Evolutionary conservation across 2,888 invertebrate species (phyloP).

Genomic region (Toxonevra muliebris): DNA sequence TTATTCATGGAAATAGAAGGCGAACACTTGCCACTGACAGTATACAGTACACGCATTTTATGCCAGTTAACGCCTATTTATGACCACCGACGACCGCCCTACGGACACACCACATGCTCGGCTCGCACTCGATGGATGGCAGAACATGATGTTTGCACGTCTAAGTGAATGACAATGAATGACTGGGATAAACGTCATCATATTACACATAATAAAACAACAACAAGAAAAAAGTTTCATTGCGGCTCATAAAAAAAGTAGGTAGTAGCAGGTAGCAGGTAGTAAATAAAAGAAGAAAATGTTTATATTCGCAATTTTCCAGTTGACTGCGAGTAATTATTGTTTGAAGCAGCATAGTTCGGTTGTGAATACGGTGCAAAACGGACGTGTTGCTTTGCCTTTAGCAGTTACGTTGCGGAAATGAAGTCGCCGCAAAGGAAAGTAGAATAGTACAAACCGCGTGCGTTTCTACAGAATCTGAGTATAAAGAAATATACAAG

Average conservation of each 20-base stretch:
- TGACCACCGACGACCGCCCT: slow-evolving; percentile 29
- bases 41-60: slow-evolving; percentile 23
- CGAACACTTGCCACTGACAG: too few species aligned
- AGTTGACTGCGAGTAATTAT: slow-evolving; percentile 52
- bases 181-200: slow-evolving; percentile 32
- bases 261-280: neutral
- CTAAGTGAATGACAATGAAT: slow-evolving; percentile 34
- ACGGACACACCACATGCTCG: neutral
- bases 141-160: slow-evolving; percentile 20
- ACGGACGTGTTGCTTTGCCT: slow-evolving; percentile 52
- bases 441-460: neutral
- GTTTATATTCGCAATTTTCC: slow-evolving; percentile 38
- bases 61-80: slow-evolving; percentile 43
- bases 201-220: slow-evolving; percentile 21
- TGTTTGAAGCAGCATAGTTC: slow-evolving; percentile 52
- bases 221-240: slow-evolving; percentile 33
- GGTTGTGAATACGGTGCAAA: slow-evolving; percentile 56
- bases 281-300: slow-evolving; percentile 15
- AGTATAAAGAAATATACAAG: neutral
- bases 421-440: neutral
- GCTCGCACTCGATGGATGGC: neutral
- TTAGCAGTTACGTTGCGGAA: slow-evolving; percentile 8
- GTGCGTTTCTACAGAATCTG: neutral
- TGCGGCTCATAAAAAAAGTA: slow-evolving; percentile 18
- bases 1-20: neutral